Conservation (phyloP, 2,113 vertebrate genomes). For the Callorhinus ursinus region DNA sequence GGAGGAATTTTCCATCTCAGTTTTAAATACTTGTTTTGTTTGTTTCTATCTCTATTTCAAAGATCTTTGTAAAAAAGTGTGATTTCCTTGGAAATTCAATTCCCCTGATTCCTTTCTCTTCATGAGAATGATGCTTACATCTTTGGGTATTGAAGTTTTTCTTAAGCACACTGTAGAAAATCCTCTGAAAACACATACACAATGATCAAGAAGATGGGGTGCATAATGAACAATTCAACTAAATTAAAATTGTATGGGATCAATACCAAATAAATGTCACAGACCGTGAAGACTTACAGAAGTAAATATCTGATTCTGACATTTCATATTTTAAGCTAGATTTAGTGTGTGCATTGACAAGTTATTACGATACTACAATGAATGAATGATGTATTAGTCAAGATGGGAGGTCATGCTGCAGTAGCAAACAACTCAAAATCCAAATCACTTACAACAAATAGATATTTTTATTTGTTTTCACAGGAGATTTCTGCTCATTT, state of each 20-base stretch:
- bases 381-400: not conserved
- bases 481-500: not conserved
- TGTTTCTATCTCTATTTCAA: not conserved
- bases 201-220: not conserved
- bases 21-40: slow-evolving; percentile 2
- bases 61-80: not conserved
- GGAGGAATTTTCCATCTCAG: not conserved
- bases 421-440: not conserved
- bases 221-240: not conserved
- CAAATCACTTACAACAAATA: not conserved
- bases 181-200: not conserved
- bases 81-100: not conserved
- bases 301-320: not conserved
- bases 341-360: not conserved
- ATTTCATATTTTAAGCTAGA: not conserved
- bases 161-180: not conserved
- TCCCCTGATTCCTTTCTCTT: not conserved
- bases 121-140: not conserved
- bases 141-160: not conserved
- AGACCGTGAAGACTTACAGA: not conserved
- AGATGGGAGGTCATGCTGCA: not conserved
- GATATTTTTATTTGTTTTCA: not conserved
- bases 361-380: not conserved
- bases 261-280: not conserved
- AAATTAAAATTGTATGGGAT: not conserved